A percentile compares a stretch with the other conserved stretches of the same genome.
Evolutionary conservation across 2,888 invertebrate species (phyloP).

Genomic region (Pogonocherus hispidulus): DNA sequence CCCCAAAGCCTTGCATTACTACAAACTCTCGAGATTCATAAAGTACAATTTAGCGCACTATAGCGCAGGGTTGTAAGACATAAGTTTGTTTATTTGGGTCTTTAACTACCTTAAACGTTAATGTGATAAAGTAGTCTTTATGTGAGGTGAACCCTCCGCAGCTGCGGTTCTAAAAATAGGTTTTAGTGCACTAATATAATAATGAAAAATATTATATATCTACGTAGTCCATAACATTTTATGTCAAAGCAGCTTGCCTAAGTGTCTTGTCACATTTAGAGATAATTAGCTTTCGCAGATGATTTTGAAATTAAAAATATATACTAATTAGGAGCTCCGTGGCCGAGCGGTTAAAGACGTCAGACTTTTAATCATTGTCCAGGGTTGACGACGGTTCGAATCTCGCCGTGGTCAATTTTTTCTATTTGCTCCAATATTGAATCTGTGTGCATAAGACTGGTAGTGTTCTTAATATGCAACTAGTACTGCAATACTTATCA

Average conservation of each 20-base stretch:
- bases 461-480: no score
- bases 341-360: no score
- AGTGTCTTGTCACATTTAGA: background rate
- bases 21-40: background rate
- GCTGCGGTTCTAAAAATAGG: background rate
- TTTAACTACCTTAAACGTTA: background rate
- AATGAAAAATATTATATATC: background rate
- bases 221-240: background rate
- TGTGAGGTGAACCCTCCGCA: background rate
- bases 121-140: background rate
- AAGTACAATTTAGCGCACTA: background rate
- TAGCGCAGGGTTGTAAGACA: background rate
- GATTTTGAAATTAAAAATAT: no score
- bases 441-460: no score
- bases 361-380: no score
- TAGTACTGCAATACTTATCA: no score
- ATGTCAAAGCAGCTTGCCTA: background rate
- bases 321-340: no score
- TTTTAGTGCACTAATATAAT: no score
- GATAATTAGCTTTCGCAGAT: no score
- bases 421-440: no score
- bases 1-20: background rate
- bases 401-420: no score
- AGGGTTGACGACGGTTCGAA: no score
- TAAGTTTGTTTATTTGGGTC: background rate